Base-by-base conservation (phyloP, 2,797 vertebrate species). In the Lutjanus campechanus region DNA sequence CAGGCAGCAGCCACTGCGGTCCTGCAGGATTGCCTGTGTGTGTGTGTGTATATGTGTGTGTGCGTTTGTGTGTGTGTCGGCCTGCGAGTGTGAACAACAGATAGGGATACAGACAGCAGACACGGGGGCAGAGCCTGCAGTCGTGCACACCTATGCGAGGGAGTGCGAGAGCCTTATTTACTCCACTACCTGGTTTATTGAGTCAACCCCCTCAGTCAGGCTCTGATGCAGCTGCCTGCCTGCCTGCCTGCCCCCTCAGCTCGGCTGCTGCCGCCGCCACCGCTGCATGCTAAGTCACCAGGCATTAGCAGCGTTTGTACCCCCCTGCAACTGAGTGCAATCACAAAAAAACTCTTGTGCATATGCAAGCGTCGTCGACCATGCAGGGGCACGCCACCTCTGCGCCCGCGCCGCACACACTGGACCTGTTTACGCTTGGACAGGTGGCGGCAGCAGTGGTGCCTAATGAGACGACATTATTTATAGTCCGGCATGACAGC, bases 381-480 rank as follows among this genome's bases (percentile, higher is more conserved):
- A 60, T 20, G 73, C 73, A 75, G 56, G 53, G 51, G 60, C 46
- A 64, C 55, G 13, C 36, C 67, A 62, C 67, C 40, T 56, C 61
- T 51, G 63, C 43, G 2, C 75, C 46, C 40, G 20, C 69, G 5
- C 19, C 7, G 22, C 40, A 29, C 76, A 64, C 49, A 22, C 59
- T n/a, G 40, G 65, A 63, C 81, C 71, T 73, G 82, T 76, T 87
- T 73, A 84, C 47, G 7, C 70, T 15, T 17, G 79, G 77, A 43
- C 59, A 50, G 25, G 71, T 8, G 49, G 74, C 17, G 3, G 69
- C 50, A 20, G 62, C 69, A 51, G 17, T 10, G 64, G 63, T 16
- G 85, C 68, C 81, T 94, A 92, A 94, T 90, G 90, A 92, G 90
- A 90, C 82, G 22, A 86, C 91, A 91, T 93, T 92, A 93, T 93